Evolutionary conservation across 2,113 vertebrate genomes (phyloP), one percentile per base, ranked within the genome.

Genomic region (Acanthisitta chloris): DNA sequence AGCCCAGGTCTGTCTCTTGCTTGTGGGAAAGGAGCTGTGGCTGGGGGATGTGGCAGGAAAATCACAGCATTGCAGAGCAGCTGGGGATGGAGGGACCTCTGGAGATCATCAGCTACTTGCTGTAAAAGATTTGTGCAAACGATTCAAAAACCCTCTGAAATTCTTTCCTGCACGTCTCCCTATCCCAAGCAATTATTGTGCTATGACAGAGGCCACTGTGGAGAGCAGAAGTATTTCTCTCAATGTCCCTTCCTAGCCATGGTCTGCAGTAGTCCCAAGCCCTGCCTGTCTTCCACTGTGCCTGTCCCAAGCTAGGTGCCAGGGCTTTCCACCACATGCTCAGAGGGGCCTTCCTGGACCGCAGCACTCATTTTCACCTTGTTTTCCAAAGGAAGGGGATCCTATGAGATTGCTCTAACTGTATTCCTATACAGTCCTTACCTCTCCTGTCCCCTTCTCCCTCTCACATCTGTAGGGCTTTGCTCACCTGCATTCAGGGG

Each of bases 221-320:
- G 52, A 36, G 64, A 51, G 54, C n/a, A 69, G 55, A 52, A 36
- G 8, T 43, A 14, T 73, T 74, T 64, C 25, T 72, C 46, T 49
- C 28, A 17, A 2, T 51, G 43, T 51, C 14, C 73, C 9, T 2
- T 49, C 15, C 54, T 1, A 3, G 58, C 15, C 42, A 11, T 72
- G 51, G 17, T 42, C 43, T 3, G 26, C 26, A 66, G 72, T 40
- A 59, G 28, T 17, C 26, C 48, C 8, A 6, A 73, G 40, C 8
- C 17, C 17, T 69, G 33, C 52, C 34, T 66, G n/a, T 28, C 19
- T 51, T 46, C 58, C n/a, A 2, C 69, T 38, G 36, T 31, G 46
- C 62, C 18, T 25, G 64, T 65, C 40, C 58, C 21, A 9, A 17
- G 13, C 26, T 0, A 0, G 2, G 28, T 14, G 8, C 40, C 54